Percentiles rank a stretch among this genome's conserved stretches.
phyloP scores from a whole-genome alignment of 2,797 vertebrate genomes.

The Schizopygopsis pylzovi region DNA sequence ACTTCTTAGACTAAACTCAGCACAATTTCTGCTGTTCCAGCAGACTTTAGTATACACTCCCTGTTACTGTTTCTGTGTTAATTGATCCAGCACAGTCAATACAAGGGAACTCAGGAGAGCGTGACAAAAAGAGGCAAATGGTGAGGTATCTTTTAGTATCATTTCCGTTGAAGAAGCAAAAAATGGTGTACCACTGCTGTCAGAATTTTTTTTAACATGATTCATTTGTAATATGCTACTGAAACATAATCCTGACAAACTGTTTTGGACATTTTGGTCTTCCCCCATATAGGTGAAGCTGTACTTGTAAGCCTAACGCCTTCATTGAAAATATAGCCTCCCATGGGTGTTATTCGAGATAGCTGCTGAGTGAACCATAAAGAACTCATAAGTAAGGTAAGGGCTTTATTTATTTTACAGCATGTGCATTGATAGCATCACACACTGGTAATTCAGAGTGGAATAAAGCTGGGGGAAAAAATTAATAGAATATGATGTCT shows the following conservation, averaged over 20 bases:
- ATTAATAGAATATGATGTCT: neutral
- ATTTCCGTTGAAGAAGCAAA: neutral
- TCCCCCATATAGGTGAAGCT: neutral
- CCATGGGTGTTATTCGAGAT: neutral
- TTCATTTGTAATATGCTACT: neutral
- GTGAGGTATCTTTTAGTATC: neutral
- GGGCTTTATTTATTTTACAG: neutral
- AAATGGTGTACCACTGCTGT: neutral
- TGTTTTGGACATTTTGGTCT: neutral
- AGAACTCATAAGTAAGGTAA: neutral
- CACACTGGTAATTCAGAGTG: neutral
- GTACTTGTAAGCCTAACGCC: neutral
- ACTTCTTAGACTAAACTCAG: conserved; percentile 7
- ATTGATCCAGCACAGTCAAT: conserved; percentile 33
- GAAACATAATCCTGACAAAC: neutral
- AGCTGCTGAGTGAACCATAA: neutral
- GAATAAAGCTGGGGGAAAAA: no score
- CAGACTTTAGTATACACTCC: neutral
- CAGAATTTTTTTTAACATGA: neutral
- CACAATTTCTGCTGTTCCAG: conserved; percentile 27
- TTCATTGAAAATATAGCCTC: neutral
- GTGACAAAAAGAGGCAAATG: neutral
- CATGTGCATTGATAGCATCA: neutral
- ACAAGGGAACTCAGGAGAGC: neutral
- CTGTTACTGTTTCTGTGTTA: conserved; percentile 7